Conservation (phyloP, 2,113 vertebrate species). For the Danionella cerebrum region DNA sequence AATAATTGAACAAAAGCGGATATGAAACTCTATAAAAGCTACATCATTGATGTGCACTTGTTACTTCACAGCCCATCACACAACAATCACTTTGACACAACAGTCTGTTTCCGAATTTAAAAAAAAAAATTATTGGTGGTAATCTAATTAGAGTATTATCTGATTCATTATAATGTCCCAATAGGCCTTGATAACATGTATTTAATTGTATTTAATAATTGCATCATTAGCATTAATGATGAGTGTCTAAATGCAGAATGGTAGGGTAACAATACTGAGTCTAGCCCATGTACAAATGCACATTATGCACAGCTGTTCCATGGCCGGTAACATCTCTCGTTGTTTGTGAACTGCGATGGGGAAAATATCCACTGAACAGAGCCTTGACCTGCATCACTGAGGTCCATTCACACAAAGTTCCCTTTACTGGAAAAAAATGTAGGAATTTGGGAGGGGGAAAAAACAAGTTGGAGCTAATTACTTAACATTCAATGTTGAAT, state of each 20-base stretch:
- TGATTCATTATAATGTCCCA: conserved; percentile 13
- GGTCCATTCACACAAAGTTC: too few species aligned
- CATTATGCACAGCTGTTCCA: not conserved
- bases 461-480: too few species aligned
- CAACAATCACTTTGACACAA: conserved; percentile 3
- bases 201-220: conserved; percentile 15
- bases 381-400: conserved; percentile 21
- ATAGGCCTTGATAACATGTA: conserved; percentile 18
- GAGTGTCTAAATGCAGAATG: conserved; percentile 4
- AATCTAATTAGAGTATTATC: conserved; percentile 21
- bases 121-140: conserved; percentile 1
- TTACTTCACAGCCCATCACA: not conserved
- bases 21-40: not conserved
- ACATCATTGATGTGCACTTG: not conserved
- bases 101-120: not conserved
- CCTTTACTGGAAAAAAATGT: too few species aligned
- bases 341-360: too few species aligned
- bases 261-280: not conserved
- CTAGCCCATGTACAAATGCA: not conserved
- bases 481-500: too few species aligned
- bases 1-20: not conserved
- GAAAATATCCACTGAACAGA: conserved; percentile 19
- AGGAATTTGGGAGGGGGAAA: too few species aligned
- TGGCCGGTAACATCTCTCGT: not conserved
- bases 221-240: conserved; percentile 10